phyloP scores from a whole-genome alignment of 2,797 vertebrate genomes.

The Astyanax mexicanus region DNA sequence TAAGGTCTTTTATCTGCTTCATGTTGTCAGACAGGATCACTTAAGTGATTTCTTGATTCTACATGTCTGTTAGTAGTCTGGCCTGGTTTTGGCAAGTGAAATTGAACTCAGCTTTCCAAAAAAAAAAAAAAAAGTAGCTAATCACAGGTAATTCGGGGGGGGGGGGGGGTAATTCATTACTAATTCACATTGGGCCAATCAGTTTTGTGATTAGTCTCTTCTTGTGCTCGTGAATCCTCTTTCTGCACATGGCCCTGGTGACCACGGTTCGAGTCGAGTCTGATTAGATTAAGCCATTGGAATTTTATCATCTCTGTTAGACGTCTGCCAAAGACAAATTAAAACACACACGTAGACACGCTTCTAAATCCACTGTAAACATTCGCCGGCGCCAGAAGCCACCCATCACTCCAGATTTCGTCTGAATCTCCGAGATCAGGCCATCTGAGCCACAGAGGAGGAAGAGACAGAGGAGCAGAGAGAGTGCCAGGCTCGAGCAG shows the following conservation, averaged over 20 bases:
- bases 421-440: background rate
- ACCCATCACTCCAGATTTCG: background rate
- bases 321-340: constrained; percentile 58
- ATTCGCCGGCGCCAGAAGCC: constrained; percentile 33
- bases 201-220: too few species aligned
- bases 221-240: too few species aligned
- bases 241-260: background rate
- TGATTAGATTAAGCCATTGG: background rate
- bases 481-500: background rate
- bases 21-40: too few species aligned
- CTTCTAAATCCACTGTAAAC: constrained; percentile 53
- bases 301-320: background rate
- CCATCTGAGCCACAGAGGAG: background rate
- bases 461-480: background rate
- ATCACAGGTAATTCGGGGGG: too few species aligned
- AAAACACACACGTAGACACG: constrained; percentile 54
- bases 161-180: too few species aligned
- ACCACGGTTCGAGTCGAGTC: background rate
- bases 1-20: too few species aligned
- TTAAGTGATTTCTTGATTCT: too few species aligned
- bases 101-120: too few species aligned
- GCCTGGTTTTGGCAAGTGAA: too few species aligned
- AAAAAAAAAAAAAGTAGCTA: too few species aligned
- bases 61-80: too few species aligned
- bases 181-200: too few species aligned